A percentile compares a stretch with the other conserved stretches of the same genome.
Evolutionary conservation across 2,888 invertebrate genomes (phyloP).

Genomic region (Troglohyphantes excavatus): DNA sequence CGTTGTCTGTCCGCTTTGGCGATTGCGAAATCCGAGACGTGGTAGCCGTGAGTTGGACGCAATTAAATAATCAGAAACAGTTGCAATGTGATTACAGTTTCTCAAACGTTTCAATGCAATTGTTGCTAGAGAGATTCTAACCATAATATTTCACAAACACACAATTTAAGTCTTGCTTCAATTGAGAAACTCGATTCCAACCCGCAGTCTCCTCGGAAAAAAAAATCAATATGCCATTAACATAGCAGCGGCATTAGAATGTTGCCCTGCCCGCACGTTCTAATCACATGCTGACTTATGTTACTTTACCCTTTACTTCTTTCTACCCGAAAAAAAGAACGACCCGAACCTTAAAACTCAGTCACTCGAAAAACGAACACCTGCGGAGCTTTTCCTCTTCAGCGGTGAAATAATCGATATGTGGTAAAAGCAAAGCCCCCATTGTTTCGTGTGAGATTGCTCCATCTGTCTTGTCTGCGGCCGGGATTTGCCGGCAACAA

Average conservation of each 20-base stretch:
- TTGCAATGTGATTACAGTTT: too few species aligned
- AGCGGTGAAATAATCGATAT: slow-evolving; percentile 24
- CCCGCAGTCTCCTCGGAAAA: not conserved
- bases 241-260: not conserved
- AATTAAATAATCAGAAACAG: too few species aligned
- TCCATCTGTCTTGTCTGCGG: slow-evolving; percentile 3
- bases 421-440: not conserved
- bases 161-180: too few species aligned
- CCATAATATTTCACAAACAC: too few species aligned
- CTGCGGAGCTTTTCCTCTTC: slow-evolving; percentile 21
- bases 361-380: slow-evolving; percentile 39
- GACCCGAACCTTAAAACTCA: not conserved
- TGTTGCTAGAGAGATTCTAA: too few species aligned
- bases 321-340: not conserved
- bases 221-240: not conserved
- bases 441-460: slow-evolving; percentile 13
- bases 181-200: too few species aligned
- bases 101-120: too few species aligned
- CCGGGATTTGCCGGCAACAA: slow-evolving; percentile 38
- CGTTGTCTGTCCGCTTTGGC: too few species aligned
- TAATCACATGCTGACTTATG: too few species aligned
- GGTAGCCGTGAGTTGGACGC: too few species aligned
- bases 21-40: too few species aligned
- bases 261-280: slow-evolving; percentile 11
- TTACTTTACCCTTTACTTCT: slow-evolving; percentile 12